Evolutionary conservation across 2,888 invertebrate genomes (phyloP).

Genomic region (Cheilosia pagana): DNA sequence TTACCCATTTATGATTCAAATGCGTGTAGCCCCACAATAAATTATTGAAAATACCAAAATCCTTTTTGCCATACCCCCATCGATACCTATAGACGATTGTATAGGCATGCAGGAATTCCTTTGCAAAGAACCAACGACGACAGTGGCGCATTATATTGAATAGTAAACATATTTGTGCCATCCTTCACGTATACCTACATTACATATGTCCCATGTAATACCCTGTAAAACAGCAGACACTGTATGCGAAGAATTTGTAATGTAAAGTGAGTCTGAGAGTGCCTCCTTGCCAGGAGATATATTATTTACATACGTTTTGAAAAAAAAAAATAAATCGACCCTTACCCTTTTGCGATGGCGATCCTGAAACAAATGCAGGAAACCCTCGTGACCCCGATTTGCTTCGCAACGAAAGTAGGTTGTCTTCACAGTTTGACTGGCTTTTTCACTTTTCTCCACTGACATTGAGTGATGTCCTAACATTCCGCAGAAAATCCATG

Average conservation of each 20-base stretch:
- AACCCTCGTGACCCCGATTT: conserved; percentile 47
- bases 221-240: conserved; percentile 53
- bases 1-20: conserved; percentile 56
- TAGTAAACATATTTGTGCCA: conserved; percentile 47
- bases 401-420: conserved; percentile 27
- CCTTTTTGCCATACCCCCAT: conserved; percentile 8
- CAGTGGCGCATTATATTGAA: conserved; percentile 36
- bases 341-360: conserved; percentile 13
- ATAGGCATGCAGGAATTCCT: conserved; percentile 32
- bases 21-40: conserved; percentile 59
- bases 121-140: conserved; percentile 1
- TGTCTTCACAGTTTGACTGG: conserved; percentile 51
- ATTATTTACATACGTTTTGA: neutral
- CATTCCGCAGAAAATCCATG: conserved; percentile 65
- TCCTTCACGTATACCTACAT: neutral
- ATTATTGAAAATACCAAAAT: conserved; percentile 67
- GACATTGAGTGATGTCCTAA: conserved; percentile 70
- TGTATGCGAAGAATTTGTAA: conserved; percentile 58
- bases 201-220: conserved; percentile 13
- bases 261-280: conserved; percentile 54
- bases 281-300: neutral
- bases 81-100: neutral
- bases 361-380: conserved; percentile 20
- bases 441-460: conserved; percentile 66
- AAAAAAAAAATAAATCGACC: neutral